These are phyloP conservation scores for Scrobipalpa atriplicella DNA, from an alignment of 2,888 invertebrate genomes.

Conservation along the genomic window DNA sequence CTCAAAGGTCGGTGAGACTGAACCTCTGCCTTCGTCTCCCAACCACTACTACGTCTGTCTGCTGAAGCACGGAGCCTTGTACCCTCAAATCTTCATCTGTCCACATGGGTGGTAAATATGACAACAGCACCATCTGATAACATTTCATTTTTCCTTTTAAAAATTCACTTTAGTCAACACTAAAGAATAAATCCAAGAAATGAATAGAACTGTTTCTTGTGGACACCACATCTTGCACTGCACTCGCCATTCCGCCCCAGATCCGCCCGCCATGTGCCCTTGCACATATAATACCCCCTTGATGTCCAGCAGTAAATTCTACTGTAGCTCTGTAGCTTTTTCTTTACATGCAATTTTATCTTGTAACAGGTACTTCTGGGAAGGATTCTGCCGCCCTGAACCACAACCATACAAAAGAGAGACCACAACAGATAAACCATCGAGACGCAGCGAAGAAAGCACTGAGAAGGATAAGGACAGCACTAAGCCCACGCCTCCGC, in stretches of 20 bases:
- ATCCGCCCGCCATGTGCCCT: too few relatives aligned
- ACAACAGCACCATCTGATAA: too few relatives aligned
- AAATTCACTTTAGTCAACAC: too few relatives aligned
- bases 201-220: too few relatives aligned
- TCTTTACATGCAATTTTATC: background rate
- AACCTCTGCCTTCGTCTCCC: slow-evolving; percentile 54
- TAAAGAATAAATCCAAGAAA: too few relatives aligned
- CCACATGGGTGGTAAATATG: slow-evolving; percentile 61
- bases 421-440: slow-evolving; percentile 28
- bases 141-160: too few relatives aligned
- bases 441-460: slow-evolving; percentile 30
- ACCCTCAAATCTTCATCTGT: slow-evolving; percentile 73
- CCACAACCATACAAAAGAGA: slow-evolving; percentile 33
- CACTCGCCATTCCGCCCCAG: background rate
- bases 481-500: slow-evolving; percentile 8
- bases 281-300: too few relatives aligned
- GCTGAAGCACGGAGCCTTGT: slow-evolving; percentile 48
- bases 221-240: background rate
- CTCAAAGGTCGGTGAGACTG: slow-evolving; percentile 58
- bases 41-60: slow-evolving; percentile 75
- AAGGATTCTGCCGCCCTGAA: slow-evolving; percentile 64
- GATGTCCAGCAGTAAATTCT: too few relatives aligned
- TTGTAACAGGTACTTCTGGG: slow-evolving; percentile 51
- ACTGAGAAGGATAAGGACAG: slow-evolving; percentile 6
- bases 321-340: too few relatives aligned